Percentiles rank a stretch among this genome's conserved stretches.
These are phyloP conservation scores for Temnothorax rugatulus DNA, from an alignment of 2,888 invertebrate genomes.

Conservation along the genomic window DNA sequence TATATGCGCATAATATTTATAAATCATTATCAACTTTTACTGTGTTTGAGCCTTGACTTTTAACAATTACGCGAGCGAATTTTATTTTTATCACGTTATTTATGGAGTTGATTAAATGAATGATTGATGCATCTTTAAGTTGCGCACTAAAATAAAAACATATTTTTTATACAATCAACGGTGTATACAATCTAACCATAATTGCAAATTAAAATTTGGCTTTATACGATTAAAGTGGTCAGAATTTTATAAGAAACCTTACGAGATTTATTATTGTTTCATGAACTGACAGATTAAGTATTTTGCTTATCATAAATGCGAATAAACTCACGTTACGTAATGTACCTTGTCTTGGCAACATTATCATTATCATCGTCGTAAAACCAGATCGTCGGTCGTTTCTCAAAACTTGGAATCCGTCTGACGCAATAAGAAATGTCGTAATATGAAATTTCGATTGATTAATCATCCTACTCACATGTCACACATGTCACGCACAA, in stretches of 20 bases:
- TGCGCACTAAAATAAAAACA: neutral
- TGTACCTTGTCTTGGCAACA: neutral
- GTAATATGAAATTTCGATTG: conserved; percentile 33
- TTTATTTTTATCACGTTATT: neutral
- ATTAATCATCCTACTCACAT: conserved; percentile 17
- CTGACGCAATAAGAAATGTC: conserved; percentile 18
- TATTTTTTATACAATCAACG: neutral
- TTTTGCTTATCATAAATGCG: conserved; percentile 42
- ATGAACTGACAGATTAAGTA: neutral
- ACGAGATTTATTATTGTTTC: neutral
- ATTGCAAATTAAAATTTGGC: conserved; percentile 19
- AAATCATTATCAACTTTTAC: neutral
- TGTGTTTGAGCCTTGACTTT: neutral
- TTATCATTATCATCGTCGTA: neutral
- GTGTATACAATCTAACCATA: neutral
- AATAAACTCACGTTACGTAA: conserved; percentile 28
- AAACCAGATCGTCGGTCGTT: neutral
- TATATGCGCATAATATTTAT: neutral
- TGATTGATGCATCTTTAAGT: neutral
- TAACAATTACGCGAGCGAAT: neutral
- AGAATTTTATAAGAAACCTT: neutral
- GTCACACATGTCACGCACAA: neutral
- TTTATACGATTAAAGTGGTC: neutral
- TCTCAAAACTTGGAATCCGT: conserved; percentile 18
- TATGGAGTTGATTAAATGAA: neutral